phyloP scores from a whole-genome alignment of 2,888 invertebrate genomes.

The Druceiella hillmani region DNA sequence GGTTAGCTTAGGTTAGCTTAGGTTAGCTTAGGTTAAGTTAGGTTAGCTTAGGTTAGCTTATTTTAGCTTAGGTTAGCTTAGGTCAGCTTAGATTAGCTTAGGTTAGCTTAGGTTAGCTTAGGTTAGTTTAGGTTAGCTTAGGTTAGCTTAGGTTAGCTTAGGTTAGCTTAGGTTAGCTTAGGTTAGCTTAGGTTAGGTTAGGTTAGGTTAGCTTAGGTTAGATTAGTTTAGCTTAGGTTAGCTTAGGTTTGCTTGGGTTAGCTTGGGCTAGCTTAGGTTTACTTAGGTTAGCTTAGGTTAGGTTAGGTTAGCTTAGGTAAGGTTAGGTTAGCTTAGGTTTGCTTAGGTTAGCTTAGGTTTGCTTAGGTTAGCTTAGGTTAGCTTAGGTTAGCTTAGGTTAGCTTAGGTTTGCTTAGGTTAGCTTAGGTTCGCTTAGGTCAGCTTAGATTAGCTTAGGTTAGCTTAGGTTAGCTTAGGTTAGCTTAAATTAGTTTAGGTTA shows the following conservation, averaged over 20 bases:
- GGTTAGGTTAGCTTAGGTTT: slow-evolving; percentile 5
- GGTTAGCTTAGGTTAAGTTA: too few relatives aligned
- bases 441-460: slow-evolving; percentile 6
- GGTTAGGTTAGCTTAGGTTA: too few relatives aligned
- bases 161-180: too few relatives aligned
- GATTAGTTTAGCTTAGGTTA: too few relatives aligned
- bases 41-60: too few relatives aligned
- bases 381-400: too few relatives aligned
- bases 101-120: slow-evolving; percentile 6
- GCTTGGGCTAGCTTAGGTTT: slow-evolving; percentile 12
- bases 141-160: too few relatives aligned
- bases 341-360: slow-evolving; percentile 5
- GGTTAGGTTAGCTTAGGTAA: slow-evolving; percentile 3
- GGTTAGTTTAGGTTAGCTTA: slow-evolving; percentile 10
- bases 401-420: slow-evolving; percentile 5
- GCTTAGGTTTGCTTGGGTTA: slow-evolving; percentile 10
- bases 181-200: too few relatives aligned
- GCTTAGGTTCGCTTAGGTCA: slow-evolving; percentile 5
- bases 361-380: slow-evolving; percentile 6
- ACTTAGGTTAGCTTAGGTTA: slow-evolving; percentile 6
- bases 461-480: slow-evolving; percentile 2
- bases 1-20: too few relatives aligned
- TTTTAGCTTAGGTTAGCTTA: too few relatives aligned
- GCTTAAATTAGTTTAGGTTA: slow-evolving; percentile 5
- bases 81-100: slow-evolving; percentile 4